Conservation (phyloP, 2,888 invertebrate genomes). For the Parapristionchus giblindavisi region DNA sequence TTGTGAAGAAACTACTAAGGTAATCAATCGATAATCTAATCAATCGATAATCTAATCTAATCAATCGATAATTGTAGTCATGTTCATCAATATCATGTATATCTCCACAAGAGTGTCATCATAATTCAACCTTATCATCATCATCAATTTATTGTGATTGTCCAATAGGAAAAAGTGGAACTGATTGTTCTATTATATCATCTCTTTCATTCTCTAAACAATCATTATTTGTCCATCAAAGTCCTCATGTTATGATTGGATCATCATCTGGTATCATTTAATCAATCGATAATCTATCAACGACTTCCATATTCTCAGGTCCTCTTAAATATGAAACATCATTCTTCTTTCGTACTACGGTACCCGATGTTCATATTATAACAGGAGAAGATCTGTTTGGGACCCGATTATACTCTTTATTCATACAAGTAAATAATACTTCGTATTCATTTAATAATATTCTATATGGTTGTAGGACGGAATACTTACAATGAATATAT, state of each 20-base stretch:
- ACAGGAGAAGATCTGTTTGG: conserved; percentile 64
- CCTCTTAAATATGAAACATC: conserved; percentile 50
- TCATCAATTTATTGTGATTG: conserved; percentile 42
- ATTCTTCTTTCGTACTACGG: conserved; percentile 63
- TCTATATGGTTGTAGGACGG: conserved; percentile 46
- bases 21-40: no score
- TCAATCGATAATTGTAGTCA: conserved; percentile 27
- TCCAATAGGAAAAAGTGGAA: conserved; percentile 44
- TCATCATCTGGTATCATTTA: conserved; percentile 24
- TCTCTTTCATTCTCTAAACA: conserved; percentile 54
- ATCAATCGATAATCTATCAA: not conserved
- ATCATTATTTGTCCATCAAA: conserved; percentile 59
- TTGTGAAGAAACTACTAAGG: conserved; percentile 44
- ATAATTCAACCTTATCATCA: conserved; percentile 37
- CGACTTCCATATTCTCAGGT: conserved; percentile 35
- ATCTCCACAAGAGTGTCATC: conserved; percentile 38
- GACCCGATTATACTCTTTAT: conserved; percentile 45
- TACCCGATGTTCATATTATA: conserved; percentile 57
- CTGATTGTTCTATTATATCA: conserved; percentile 48
- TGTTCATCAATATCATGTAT: conserved; percentile 41
- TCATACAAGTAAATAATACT: not conserved
- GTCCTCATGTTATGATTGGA: conserved; percentile 53
- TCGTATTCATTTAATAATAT: not conserved
- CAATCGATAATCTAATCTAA: no score
- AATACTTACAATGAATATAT: conserved; percentile 50